These are phyloP conservation scores for Petrocephalus zakoni DNA, from an alignment of 2,113 vertebrate species.

Conservation along the genomic window DNA sequence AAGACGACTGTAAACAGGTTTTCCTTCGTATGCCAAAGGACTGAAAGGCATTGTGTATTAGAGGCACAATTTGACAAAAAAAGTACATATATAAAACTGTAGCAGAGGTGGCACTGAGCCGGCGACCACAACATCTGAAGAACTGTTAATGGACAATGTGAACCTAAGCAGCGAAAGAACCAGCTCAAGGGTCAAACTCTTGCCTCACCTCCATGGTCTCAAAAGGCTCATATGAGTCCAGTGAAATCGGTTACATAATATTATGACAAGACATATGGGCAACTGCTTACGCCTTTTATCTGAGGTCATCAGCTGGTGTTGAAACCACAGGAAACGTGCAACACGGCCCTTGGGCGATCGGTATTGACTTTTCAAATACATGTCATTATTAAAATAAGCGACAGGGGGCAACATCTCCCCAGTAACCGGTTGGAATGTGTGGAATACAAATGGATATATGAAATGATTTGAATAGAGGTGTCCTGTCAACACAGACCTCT, in stretches of 20 bases:
- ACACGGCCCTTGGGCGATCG: neutral
- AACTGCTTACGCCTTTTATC: neutral
- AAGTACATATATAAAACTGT: neutral
- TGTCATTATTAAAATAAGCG: neutral
- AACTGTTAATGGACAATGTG: neutral
- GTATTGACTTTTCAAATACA: neutral
- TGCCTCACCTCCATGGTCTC: neutral
- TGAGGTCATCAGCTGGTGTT: neutral
- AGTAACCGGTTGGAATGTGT: neutral
- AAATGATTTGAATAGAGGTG: neutral
- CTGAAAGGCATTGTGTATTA: neutral
- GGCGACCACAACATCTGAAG: neutral
- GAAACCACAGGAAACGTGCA: neutral
- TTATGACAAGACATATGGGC: neutral
- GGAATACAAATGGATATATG: neutral
- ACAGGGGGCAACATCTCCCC: neutral
- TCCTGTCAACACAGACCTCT: neutral
- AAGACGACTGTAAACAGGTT: neutral
- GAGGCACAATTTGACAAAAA: neutral
- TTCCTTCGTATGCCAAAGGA: neutral
- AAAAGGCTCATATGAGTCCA: neutral
- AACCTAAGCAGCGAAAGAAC: neutral
- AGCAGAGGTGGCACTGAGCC: neutral
- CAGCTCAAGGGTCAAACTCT: neutral
- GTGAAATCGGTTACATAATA: neutral